Conservation (phyloP, 2,888 invertebrate genomes). For the Pandemis heparana region DNA sequence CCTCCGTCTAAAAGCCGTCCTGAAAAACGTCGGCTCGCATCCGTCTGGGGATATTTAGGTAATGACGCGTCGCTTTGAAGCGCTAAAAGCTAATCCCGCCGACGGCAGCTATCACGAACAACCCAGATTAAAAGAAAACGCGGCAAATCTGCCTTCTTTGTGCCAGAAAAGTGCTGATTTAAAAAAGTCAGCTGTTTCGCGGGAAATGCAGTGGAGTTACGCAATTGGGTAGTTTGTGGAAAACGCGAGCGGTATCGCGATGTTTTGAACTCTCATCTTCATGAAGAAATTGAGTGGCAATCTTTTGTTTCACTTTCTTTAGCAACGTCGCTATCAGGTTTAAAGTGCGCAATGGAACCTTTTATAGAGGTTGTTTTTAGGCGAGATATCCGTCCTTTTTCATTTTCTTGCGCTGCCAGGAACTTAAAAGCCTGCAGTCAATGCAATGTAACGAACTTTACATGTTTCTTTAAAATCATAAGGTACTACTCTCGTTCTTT, state of each 20-base stretch:
- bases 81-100: slow-evolving; percentile 46
- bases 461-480: no score
- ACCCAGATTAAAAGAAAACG: slow-evolving; percentile 42
- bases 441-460: no score
- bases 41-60: slow-evolving; percentile 27
- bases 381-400: no score
- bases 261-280: slow-evolving; percentile 5
- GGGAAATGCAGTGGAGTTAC: slow-evolving; percentile 31
- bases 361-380: not conserved
- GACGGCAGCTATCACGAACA: slow-evolving; percentile 39
- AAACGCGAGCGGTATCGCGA: slow-evolving; percentile 13
- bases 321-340: not conserved
- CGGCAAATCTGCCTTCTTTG: slow-evolving; percentile 23
- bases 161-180: slow-evolving; percentile 24
- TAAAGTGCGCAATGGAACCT: not conserved
- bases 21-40: slow-evolving; percentile 24
- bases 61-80: slow-evolving; percentile 47
- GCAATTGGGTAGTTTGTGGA: slow-evolving; percentile 24
- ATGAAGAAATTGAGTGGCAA: not conserved
- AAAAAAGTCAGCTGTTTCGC: slow-evolving; percentile 33
- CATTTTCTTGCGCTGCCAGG: no score
- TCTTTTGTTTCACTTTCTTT: slow-evolving; percentile 10
- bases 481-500: no score
- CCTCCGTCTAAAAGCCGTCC: slow-evolving; percentile 20
- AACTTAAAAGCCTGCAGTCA: no score